Base-by-base conservation (phyloP, 2,113 vertebrate species). In the Oophaga pumilio region DNA sequence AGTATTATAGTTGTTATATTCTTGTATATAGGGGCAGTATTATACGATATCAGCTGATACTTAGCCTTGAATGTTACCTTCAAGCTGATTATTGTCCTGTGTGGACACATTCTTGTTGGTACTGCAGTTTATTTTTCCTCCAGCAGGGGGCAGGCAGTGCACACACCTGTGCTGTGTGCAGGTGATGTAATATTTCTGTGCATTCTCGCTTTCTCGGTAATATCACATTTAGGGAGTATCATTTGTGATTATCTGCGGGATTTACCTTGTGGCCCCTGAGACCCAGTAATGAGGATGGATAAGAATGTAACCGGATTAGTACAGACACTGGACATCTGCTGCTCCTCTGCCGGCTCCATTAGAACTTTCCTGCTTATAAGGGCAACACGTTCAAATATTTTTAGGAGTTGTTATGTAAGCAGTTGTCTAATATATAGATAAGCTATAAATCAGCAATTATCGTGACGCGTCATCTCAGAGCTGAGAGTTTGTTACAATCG, bases 141-240 rank as follows among this genome's bases (percentile, higher is more conserved):
- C 82, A 84, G 52, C 26, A 84, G 82, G 43, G 50, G 68, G 82
- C 82, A 73, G 52, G 4, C 33, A 20, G 26, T 14, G n/a, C 79
- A 13, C 1, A 6, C 53, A n/a, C 17, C 26, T 81, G 26, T 43
- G 10, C 1, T 24, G 8, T 81, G 4, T 2, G 15, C 33, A 10
- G 50, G 50, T 77, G 12, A 52, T 24, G 53, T 56, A 53, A 77
- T 56, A 77, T 77, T 77, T 24, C 1, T 15, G 50, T n/a, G 22
- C 8, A 8, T 4, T 11, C 76, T 15, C 8, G 22, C 28, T 77
- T 77, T 77, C 13, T 53, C 13, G 0, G 76, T 81, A 43, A 62
- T 60, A 13, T 60, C 43, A 18, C 57, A 43, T 81, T 43, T 43
- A 49, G 17, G 43, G 33, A 73, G 69, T 8, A 22, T 49, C 71